Base-by-base conservation (phyloP, 1,140 invertebrate species). In the Drosophila funebris region DNA sequence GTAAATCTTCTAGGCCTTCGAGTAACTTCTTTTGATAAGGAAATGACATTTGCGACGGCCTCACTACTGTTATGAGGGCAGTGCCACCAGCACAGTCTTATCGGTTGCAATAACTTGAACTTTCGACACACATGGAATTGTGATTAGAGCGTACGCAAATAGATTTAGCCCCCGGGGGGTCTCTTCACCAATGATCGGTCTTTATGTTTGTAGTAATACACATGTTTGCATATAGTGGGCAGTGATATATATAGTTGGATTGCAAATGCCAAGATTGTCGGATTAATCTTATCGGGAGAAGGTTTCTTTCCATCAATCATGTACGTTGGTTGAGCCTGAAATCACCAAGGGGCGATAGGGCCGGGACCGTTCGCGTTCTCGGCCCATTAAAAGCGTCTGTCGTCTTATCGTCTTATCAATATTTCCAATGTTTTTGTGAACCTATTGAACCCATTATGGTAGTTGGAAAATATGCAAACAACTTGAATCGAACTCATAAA, bases 341-440 rank as follows among this genome's bases (percentile, higher is more conserved):
- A 36, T 78, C 62, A 73, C 58, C 63, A 53, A 52, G 37, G 36
- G 63, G 70, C 63, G 70, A 78, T 77, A 73, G 41, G 27, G 20
- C 27, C n/a, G 11, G 24, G 4, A 37, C 39, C 57, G 29, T n/a
- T 46, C 27, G 7, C 14, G 8, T 43, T 8, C 20, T 7, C 22
- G 11, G 31, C 7, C 33, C 20, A 39, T 22, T 36, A 14, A 13
- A 43, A 20, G 13, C 29, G 48, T 33, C 29, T 31, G 14, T 20
- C 13, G 14, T n/a, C 27, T 50, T 31, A 27, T 50, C 29, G 14
- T 27, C 5, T 8, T 36, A 50, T 16, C 24, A 36, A 61, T 50
- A 66, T 73, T 85, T 80, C 76, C 81, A 61, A 80, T 77, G 61
- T 67, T 56, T 80, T 70, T 63, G 7, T 61, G 58, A 61, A 61